These are phyloP conservation scores for Stenurella melanura DNA, from an alignment of 2,888 invertebrate genomes.

Conservation along the genomic window DNA sequence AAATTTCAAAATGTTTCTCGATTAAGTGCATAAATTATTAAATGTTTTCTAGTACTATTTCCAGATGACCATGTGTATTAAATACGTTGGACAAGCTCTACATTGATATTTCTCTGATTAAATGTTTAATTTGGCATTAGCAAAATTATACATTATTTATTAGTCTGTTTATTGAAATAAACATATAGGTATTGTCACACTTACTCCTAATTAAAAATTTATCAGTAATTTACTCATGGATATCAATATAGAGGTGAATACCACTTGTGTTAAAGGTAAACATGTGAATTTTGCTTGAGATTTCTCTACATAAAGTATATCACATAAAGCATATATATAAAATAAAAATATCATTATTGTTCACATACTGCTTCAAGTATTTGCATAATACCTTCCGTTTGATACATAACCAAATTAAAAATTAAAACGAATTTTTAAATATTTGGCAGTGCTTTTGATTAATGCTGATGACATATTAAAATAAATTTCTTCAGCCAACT, in stretches of 20 bases:
- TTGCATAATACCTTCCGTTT: constrained; percentile 39
- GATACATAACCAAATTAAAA: constrained; percentile 30
- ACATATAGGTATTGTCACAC: no score
- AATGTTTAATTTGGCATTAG: no score
- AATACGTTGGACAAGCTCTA: no score
- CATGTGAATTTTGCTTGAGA: not conserved
- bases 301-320: not conserved
- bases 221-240: not conserved
- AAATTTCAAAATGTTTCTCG: no score
- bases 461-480: not conserved
- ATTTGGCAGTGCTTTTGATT: constrained; percentile 19
- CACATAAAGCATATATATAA: not conserved
- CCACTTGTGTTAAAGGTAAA: not conserved
- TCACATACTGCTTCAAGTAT: constrained; percentile 37
- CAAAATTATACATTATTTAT: no score
- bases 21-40: no score
- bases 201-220: not conserved
- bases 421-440: constrained; percentile 5
- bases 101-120: no score
- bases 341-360: constrained; percentile 22
- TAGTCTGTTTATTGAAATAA: not conserved
- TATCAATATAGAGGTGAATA: not conserved
- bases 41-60: no score
- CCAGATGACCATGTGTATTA: no score
- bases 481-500: constrained; percentile 16